These are phyloP conservation scores for Grallaria varia DNA, from an alignment of 2,113 vertebrate species.

Conservation along the genomic window DNA sequence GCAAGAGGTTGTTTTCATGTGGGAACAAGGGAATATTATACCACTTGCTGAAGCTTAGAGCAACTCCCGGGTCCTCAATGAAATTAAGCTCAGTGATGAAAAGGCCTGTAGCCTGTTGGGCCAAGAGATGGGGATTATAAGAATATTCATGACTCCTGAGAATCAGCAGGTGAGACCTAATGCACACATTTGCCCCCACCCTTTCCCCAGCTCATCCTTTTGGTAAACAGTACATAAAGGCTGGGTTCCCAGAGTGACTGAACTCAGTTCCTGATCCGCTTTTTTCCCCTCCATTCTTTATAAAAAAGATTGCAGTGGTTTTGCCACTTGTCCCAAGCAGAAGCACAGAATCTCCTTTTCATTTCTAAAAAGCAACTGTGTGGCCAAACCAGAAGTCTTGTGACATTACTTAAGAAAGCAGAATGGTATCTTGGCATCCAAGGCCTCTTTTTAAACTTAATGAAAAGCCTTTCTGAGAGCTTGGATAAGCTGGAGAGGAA, in stretches of 20 bases:
- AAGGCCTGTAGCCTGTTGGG: constrained; percentile 71
- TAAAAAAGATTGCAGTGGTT: constrained; percentile 33
- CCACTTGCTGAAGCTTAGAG: constrained; percentile 55
- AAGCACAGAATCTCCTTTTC: constrained; percentile 80
- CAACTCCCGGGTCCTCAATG: constrained; percentile 63
- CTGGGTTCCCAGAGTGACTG: constrained; percentile 85
- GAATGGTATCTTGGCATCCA: constrained; percentile 87
- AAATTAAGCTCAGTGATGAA: constrained; percentile 63
- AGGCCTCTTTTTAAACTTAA: constrained; percentile 69
- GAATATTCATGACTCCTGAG: constrained; percentile 89
- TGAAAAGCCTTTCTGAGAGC: constrained; percentile 74
- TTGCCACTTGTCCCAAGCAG: constrained; percentile 77
- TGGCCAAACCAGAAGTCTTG: constrained; percentile 86
- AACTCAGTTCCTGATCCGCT: constrained; percentile 75
- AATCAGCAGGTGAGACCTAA: constrained; percentile 90
- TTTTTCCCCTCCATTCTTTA: not conserved
- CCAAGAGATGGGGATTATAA: constrained; percentile 82
- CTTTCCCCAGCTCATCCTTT: constrained; percentile 85
- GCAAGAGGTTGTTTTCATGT: constrained; percentile 65
- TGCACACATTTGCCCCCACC: constrained; percentile 43
- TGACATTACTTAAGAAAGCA: constrained; percentile 89
- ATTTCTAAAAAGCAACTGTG: constrained; percentile 82
- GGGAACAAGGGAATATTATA: constrained; percentile 73
- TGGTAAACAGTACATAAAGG: constrained; percentile 87
- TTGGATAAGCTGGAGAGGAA: constrained; percentile 70